A percentile compares a stretch with the other conserved stretches of the same genome.
phyloP scores from a whole-genome alignment of 2,888 invertebrate genomes.

The Sesia bembeciformis region DNA sequence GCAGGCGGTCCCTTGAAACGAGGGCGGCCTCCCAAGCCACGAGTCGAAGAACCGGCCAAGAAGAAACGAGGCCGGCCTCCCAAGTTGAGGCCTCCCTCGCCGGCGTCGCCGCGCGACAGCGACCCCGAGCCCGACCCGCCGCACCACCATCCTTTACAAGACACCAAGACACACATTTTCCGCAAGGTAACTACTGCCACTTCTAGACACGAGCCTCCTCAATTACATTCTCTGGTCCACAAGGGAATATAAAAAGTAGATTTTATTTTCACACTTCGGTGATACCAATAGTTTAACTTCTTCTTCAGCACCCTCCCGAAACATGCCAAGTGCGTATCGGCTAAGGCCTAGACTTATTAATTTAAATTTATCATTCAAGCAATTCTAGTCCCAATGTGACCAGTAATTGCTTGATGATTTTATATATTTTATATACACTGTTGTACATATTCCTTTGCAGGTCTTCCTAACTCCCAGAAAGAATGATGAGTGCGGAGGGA shows the following conservation, averaged over 20 bases:
- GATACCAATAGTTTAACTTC: too few species aligned
- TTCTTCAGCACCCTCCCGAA: too few species aligned
- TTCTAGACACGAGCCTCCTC: too few species aligned
- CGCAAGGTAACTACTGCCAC: slow-evolving; percentile 35
- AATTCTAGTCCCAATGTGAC: too few species aligned
- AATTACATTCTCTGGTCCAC: too few species aligned
- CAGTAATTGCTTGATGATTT: too few species aligned
- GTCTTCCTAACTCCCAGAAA: slow-evolving; percentile 68
- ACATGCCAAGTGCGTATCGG: too few species aligned
- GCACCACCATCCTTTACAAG: slow-evolving; percentile 32
- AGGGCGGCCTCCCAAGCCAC: slow-evolving; percentile 67
- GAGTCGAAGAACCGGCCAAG: slow-evolving; percentile 53
- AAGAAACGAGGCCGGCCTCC: slow-evolving; percentile 59
- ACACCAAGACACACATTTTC: slow-evolving; percentile 59
- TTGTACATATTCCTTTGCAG: slow-evolving; percentile 19
- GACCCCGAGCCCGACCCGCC: slow-evolving; percentile 42
- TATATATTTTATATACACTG: too few species aligned
- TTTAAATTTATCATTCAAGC: too few species aligned
- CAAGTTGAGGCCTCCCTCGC: slow-evolving; percentile 30
- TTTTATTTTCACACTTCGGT: too few species aligned
- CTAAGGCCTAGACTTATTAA: too few species aligned
- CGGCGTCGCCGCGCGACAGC: slow-evolving; percentile 26
- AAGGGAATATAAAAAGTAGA: too few species aligned
- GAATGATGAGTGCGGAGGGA: slow-evolving; percentile 80
- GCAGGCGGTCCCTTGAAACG: slow-evolving; percentile 45